Conservation (phyloP, 2,888 invertebrate genomes). For the Tetropium fuscum region DNA sequence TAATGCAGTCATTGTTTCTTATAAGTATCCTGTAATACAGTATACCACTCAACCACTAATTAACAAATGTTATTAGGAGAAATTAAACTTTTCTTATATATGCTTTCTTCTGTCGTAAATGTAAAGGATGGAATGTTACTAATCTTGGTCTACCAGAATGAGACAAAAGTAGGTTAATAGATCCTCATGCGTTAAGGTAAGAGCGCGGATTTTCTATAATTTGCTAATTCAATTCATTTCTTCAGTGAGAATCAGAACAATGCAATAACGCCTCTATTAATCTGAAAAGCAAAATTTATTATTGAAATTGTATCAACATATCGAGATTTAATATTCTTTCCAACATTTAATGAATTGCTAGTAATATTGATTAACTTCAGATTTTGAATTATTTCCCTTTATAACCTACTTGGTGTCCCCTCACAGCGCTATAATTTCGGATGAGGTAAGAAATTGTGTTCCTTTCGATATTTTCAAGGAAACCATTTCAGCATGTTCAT, state of each 20-base stretch:
- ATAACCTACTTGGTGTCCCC: too few relatives aligned
- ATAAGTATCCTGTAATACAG: conserved; percentile 26
- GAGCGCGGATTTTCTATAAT: conserved; percentile 8
- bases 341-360: too few relatives aligned
- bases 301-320: too few relatives aligned
- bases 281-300: too few relatives aligned
- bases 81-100: conserved; percentile 60
- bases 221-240: background rate
- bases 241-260: background rate
- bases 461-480: too few relatives aligned
- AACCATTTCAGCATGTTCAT: too few relatives aligned
- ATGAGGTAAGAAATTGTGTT: too few relatives aligned
- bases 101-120: conserved; percentile 56
- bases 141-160: conserved; percentile 44
- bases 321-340: too few relatives aligned
- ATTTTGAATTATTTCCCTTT: too few relatives aligned
- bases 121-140: conserved; percentile 45
- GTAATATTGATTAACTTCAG: too few relatives aligned
- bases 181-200: conserved; percentile 37
- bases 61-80: conserved; percentile 55
- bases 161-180: conserved; percentile 57
- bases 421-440: too few relatives aligned
- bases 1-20: conserved; percentile 38
- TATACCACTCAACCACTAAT: conserved; percentile 47
- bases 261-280: too few relatives aligned